These are phyloP conservation scores for Cotesia typhae DNA, from an alignment of 1,140 invertebrate species.

Conservation along the genomic window DNA sequence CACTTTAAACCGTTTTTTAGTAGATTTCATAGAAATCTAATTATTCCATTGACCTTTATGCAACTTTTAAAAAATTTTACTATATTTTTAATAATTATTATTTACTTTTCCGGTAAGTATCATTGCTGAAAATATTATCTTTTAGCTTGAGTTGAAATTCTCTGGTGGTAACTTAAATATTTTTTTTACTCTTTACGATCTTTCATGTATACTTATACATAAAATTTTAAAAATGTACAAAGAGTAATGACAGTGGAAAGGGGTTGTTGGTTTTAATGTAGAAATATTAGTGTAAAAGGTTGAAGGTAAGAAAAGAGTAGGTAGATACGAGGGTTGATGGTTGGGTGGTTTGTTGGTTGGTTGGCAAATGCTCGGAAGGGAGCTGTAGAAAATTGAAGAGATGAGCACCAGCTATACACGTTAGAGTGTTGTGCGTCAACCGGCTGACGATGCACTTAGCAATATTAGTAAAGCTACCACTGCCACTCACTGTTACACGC, in stretches of 20 bases:
- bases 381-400: slow-evolving; percentile 41
- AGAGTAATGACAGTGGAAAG: slow-evolving; percentile 37
- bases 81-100: too few relatives aligned
- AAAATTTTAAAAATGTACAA: slow-evolving; percentile 32
- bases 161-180: background rate
- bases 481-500: slow-evolving; percentile 21
- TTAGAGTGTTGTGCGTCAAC: slow-evolving; percentile 49
- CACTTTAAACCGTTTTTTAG: too few relatives aligned
- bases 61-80: too few relatives aligned
- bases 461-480: slow-evolving; percentile 54
- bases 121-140: background rate
- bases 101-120: too few relatives aligned
- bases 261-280: slow-evolving; percentile 24
- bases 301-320: slow-evolving; percentile 8
- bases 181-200: background rate
- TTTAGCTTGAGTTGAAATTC: background rate
- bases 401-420: slow-evolving; percentile 42
- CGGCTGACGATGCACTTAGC: slow-evolving; percentile 59
- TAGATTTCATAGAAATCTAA: too few relatives aligned
- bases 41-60: too few relatives aligned
- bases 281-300: slow-evolving; percentile 27
- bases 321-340: slow-evolving; percentile 26
- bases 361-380: slow-evolving; percentile 6
- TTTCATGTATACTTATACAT: background rate
- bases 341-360: slow-evolving; percentile 18